Percentiles rank a stretch among this genome's conserved stretches.
These are phyloP conservation scores for Abramis brama DNA, from an alignment of 2,113 vertebrate species.

Conservation along the genomic window DNA sequence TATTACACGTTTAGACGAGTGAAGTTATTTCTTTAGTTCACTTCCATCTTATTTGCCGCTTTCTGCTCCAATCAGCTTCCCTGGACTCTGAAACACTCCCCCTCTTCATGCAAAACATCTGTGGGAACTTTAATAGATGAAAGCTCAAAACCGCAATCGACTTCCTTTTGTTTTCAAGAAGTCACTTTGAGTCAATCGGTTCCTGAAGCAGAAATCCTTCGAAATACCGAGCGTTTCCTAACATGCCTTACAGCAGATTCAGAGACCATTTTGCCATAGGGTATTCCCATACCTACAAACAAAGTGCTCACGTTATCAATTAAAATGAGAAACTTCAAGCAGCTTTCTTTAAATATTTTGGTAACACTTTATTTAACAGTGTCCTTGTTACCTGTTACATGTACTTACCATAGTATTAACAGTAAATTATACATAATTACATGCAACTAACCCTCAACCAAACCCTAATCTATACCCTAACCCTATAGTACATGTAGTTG, in stretches of 20 bases:
- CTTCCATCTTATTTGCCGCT: constrained; percentile 48
- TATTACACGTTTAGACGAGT: not conserved
- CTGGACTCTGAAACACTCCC: constrained; percentile 67
- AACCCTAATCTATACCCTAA: too few relatives aligned
- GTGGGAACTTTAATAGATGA: constrained; percentile 79
- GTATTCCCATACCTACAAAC: too few relatives aligned
- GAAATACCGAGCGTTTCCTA: not conserved
- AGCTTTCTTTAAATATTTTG: not conserved
- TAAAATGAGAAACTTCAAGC: too few relatives aligned
- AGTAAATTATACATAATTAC: too few relatives aligned
- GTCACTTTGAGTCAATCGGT: constrained; percentile 61
- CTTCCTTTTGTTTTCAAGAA: constrained; percentile 81
- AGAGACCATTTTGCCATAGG: not conserved
- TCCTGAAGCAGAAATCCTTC: not conserved
- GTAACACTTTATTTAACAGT: too few relatives aligned
- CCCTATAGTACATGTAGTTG: too few relatives aligned
- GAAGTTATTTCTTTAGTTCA: not conserved
- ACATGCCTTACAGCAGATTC: not conserved
- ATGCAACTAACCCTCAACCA: too few relatives aligned
- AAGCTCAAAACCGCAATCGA: constrained; percentile 80
- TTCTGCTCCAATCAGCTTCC: constrained; percentile 71
- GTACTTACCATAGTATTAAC: too few relatives aligned
- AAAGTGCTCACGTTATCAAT: not conserved
- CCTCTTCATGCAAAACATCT: constrained; percentile 84
- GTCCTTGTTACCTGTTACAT: too few relatives aligned